Conservation (phyloP, 1,140 invertebrate species). For the Pachypeltis micranthus region DNA sequence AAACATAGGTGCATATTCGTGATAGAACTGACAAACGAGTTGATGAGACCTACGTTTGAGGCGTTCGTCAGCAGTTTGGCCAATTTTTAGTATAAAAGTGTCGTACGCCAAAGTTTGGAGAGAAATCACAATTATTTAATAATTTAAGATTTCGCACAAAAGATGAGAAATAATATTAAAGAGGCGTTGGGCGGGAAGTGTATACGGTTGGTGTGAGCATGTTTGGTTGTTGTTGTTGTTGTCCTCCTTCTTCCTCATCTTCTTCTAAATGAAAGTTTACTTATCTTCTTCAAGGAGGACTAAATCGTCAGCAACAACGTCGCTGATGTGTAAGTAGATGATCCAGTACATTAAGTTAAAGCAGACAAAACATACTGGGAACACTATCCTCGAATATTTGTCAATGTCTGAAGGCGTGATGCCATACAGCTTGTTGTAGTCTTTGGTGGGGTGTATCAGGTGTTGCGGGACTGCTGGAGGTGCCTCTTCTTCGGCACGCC, state of each 20-base stretch:
- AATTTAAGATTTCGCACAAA: no score
- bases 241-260: no score
- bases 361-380: constrained; percentile 92
- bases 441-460: constrained; percentile 57
- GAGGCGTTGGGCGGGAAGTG: constrained; percentile 20
- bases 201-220: constrained; percentile 11
- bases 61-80: no score
- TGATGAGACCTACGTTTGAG: no score
- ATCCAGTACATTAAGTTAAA: constrained; percentile 98
- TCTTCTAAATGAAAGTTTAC: constrained; percentile 34
- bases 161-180: no score
- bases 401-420: constrained; percentile 91
- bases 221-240: constrained; percentile 8
- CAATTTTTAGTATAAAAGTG: no score
- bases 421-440: constrained; percentile 48
- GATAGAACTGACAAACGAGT: no score
- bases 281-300: constrained; percentile 72
- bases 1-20: no score
- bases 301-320: constrained; percentile 83
- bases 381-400: constrained; percentile 90
- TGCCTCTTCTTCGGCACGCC: constrained; percentile 53
- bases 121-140: no score
- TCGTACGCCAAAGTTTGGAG: no score
- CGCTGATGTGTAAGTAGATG: constrained; percentile 89
- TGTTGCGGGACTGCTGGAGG: constrained; percentile 55